A percentile compares a stretch with the other conserved stretches of the same genome.
Conservation (phyloP, 2,113 vertebrate species). For the Elaphurus davidianus region DNA sequence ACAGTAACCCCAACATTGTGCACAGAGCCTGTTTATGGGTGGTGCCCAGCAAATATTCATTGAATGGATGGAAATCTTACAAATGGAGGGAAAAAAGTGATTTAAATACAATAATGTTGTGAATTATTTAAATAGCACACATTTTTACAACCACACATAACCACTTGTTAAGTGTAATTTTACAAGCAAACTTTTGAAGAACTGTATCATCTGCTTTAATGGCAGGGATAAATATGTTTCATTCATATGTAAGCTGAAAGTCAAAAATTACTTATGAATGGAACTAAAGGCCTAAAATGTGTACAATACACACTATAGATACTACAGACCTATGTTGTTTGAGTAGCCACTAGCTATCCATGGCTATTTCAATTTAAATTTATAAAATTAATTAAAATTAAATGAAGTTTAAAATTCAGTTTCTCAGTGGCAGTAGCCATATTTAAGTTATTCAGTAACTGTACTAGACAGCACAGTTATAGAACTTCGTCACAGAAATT, state of each 20-base stretch:
- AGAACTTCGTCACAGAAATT: not conserved
- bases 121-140: not conserved
- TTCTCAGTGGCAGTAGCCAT: not conserved
- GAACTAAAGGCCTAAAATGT: not conserved
- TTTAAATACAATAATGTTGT: not conserved
- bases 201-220: not conserved
- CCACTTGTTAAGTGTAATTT: not conserved
- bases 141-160: not conserved
- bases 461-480: not conserved
- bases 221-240: not conserved
- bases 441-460: not conserved
- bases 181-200: not conserved
- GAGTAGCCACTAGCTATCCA: not conserved
- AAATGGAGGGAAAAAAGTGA: not conserved
- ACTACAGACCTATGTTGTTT: not conserved
- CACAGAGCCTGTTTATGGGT: not conserved
- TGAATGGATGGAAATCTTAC: not conserved
- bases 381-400: conserved; percentile 17
- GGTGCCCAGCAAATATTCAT: not conserved
- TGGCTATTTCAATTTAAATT: not conserved
- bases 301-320: not conserved
- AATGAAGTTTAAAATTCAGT: conserved; percentile 1
- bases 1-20: not conserved
- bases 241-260: not conserved
- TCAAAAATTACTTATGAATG: not conserved